Evolutionary conservation across 2,113 vertebrate genomes (phyloP).

Genomic region (Isichthys henryi): DNA sequence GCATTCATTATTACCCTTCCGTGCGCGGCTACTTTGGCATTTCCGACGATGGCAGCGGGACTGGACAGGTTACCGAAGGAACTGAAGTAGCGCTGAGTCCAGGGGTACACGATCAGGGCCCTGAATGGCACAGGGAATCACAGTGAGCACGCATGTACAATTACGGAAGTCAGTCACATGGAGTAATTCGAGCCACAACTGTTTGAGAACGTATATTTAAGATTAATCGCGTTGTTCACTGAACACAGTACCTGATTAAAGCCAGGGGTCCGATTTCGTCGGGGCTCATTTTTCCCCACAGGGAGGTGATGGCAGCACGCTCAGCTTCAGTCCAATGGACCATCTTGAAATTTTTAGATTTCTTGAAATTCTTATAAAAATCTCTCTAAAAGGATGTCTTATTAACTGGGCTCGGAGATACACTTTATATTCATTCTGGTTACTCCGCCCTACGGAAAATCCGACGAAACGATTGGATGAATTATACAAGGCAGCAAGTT

Average conservation of each 20-base stretch:
- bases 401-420: not conserved
- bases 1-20: constrained; percentile 60
- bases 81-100: constrained; percentile 72
- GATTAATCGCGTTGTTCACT: not conserved
- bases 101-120: constrained; percentile 60
- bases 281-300: constrained; percentile 34
- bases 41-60: constrained; percentile 51
- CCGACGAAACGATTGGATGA: not conserved
- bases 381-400: not conserved
- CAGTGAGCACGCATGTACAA: not conserved
- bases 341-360: constrained; percentile 33
- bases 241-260: constrained; percentile 38
- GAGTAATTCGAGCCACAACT: not conserved
- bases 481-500: not conserved
- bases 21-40: constrained; percentile 46
- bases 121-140: constrained; percentile 22
- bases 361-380: not conserved
- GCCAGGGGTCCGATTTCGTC: constrained; percentile 39
- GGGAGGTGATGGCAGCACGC: constrained; percentile 30
- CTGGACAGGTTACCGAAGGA: constrained; percentile 63
- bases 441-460: not conserved
- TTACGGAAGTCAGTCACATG: not conserved
- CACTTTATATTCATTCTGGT: constrained; percentile 12
- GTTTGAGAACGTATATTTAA: not conserved
- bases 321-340: constrained; percentile 50